Base-by-base conservation (phyloP, 2,113 vertebrate genomes). In the Hiodon tergisus region DNA sequence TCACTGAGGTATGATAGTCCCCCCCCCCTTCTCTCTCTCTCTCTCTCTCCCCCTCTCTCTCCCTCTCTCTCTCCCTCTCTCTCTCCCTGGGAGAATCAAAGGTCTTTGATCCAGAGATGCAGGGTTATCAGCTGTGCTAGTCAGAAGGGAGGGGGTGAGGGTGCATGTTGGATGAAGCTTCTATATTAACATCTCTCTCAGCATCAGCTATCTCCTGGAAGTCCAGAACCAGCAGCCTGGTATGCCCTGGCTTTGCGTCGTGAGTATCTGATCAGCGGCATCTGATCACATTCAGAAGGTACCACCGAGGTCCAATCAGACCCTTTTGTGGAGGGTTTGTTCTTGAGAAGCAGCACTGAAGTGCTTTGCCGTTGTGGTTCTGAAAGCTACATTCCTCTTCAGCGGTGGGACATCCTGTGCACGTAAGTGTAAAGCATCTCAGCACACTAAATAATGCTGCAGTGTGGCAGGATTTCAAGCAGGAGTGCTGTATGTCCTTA, bases 81-180 rank as follows among this genome's bases (percentile, higher is more conserved):
- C 62, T 46, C 2, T 57, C 69, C 6, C 9, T 57, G 59, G 11
- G 51, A 14, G 55, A 59, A 51, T 17, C 31, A 3, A 53, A 2
- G 73, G 46, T 68, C 76, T 89, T 88, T 87, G 84, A 89, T 85
- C 85, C 85, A 81, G 65, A 74, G 80, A 86, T 80, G 76, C 55
- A 4, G 74, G 85, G 86, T 83, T 87, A 85, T 88, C 85, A 85
- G 59, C 81, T 10, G 73, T 14, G 55, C 48, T 7, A 31, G 5
- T 83, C 78, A 71, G 14, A 73, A 73, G 75, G 78, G 80, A 73
- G 57, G 68, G 71, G 78, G 79, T 71, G 74, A 71, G 74, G 78
- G 78, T 50, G 47, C 69, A 76, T 61, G 54, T 54, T 48, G 53
- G 65, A 46, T 52, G 47, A 46, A 55, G 62, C 11, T 6, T 66